Evolutionary conservation across 2,888 invertebrate genomes (phyloP).

Genomic region (Agrotis segetum): DNA sequence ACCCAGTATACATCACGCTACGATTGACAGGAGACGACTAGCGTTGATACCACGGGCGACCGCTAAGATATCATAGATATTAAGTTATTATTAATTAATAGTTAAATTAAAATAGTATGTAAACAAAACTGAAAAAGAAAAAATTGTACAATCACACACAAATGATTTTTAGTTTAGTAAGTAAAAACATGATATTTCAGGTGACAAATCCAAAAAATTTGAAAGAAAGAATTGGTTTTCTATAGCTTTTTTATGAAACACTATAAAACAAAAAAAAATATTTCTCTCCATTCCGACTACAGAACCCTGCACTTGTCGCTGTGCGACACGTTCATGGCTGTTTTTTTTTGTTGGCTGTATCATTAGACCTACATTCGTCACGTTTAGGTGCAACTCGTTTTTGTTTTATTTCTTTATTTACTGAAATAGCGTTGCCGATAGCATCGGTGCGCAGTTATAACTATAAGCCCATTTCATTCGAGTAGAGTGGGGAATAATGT

Average conservation of each 20-base stretch:
- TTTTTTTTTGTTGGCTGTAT: neutral
- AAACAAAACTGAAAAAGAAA: too few relatives aligned
- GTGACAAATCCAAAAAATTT: neutral
- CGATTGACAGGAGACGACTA: too few relatives aligned
- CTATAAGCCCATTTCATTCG: neutral
- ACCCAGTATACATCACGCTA: too few relatives aligned
- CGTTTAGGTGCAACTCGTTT: neutral
- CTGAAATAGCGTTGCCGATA: neutral
- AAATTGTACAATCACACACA: too few relatives aligned
- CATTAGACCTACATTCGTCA: neutral
- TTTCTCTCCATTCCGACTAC: neutral
- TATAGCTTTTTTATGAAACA: too few relatives aligned
- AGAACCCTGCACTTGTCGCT: neutral
- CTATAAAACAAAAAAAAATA: too few relatives aligned
- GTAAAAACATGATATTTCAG: neutral
- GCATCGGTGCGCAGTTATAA: slow-evolving; percentile 24
- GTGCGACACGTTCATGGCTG: neutral
- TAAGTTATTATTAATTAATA: too few relatives aligned
- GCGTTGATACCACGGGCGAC: too few relatives aligned
- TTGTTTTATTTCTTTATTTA: slow-evolving; percentile 6
- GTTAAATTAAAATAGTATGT: too few relatives aligned
- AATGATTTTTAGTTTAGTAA: neutral
- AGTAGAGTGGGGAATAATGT: neutral
- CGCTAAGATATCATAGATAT: too few relatives aligned
- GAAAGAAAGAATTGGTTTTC: too few relatives aligned